phyloP scores from a whole-genome alignment of 2,113 vertebrate species.

The Lichenostomus cassidix region DNA sequence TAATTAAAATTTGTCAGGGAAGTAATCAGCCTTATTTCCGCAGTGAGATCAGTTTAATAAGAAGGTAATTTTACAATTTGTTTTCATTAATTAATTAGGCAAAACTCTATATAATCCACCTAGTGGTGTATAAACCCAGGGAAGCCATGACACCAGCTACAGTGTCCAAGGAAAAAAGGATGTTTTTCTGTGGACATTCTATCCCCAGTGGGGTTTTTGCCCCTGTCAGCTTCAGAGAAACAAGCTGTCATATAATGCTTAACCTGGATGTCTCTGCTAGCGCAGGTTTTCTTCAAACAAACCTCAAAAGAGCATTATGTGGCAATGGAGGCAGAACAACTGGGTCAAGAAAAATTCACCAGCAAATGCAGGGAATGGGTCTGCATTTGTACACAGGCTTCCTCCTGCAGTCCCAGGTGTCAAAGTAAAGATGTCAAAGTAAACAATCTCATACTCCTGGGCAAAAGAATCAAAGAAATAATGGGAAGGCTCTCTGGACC shows the following conservation, averaged over 20 bases:
- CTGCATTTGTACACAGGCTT: not conserved
- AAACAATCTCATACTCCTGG: not conserved
- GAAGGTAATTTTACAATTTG: conserved; percentile 37
- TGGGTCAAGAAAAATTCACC: not conserved
- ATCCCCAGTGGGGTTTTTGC: not conserved
- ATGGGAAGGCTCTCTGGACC: not conserved
- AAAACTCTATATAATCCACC: not conserved
- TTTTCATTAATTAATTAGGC: conserved; percentile 35
- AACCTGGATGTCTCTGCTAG: not conserved
- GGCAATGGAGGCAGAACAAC: not conserved
- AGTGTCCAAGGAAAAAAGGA: not conserved
- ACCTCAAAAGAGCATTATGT: not conserved
- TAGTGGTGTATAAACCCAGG: not conserved
- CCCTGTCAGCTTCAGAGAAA: not conserved
- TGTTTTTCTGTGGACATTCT: not conserved
- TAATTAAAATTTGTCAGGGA: conserved; percentile 50
- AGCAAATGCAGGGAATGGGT: not conserved
- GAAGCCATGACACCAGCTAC: not conserved
- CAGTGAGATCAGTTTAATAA: conserved; percentile 29
- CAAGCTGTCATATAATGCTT: not conserved
- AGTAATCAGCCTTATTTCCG: conserved; percentile 38
- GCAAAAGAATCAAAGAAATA: not conserved
- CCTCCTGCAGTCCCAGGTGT: not conserved
- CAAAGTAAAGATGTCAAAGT: not conserved
- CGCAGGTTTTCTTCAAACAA: not conserved